These are phyloP conservation scores for Podotricha telesiphe DNA, from an alignment of 2,888 invertebrate species.

Conservation along the genomic window DNA sequence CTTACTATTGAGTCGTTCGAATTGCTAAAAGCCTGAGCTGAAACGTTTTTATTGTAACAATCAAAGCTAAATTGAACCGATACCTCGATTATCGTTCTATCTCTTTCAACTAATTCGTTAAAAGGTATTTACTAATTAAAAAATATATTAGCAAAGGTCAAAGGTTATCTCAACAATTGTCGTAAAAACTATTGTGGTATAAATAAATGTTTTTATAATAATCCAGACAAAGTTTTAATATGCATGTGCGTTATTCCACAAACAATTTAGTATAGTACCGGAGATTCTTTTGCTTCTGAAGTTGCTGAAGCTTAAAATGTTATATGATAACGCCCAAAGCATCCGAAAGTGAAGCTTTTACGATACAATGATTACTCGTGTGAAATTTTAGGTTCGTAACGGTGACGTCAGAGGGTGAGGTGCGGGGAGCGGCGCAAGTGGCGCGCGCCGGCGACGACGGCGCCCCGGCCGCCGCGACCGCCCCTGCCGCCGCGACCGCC, in stretches of 20 bases:
- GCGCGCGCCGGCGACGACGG: constrained; percentile 50
- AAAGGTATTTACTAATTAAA: neutral
- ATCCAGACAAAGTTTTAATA: neutral
- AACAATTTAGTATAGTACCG: neutral
- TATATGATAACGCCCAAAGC: constrained; percentile 26
- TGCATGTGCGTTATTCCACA: neutral
- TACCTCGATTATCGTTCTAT: constrained; percentile 11
- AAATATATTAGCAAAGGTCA: neutral
- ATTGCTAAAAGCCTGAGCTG: constrained; percentile 17
- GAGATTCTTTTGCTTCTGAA: neutral
- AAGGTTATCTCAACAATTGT: neutral
- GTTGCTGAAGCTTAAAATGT: neutral
- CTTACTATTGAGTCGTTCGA: constrained; percentile 8
- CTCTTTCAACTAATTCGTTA: neutral
- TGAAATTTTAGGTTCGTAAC: constrained; percentile 66
- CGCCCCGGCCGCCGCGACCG: constrained; percentile 48
- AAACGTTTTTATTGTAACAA: constrained; percentile 26
- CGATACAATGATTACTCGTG: constrained; percentile 62
- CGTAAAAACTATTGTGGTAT: neutral
- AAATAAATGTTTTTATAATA: neutral
- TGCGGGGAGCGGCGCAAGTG: constrained; percentile 46
- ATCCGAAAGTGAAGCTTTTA: constrained; percentile 55
- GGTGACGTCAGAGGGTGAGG: constrained; percentile 75
- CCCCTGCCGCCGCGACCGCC: constrained; percentile 55
- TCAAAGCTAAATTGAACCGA: constrained; percentile 16